A percentile compares a stretch with the other conserved stretches of the same genome.
These are phyloP conservation scores for Aleiodes sp. DNA, from an alignment of 1,140 invertebrate species.

Conservation along the genomic window DNA sequence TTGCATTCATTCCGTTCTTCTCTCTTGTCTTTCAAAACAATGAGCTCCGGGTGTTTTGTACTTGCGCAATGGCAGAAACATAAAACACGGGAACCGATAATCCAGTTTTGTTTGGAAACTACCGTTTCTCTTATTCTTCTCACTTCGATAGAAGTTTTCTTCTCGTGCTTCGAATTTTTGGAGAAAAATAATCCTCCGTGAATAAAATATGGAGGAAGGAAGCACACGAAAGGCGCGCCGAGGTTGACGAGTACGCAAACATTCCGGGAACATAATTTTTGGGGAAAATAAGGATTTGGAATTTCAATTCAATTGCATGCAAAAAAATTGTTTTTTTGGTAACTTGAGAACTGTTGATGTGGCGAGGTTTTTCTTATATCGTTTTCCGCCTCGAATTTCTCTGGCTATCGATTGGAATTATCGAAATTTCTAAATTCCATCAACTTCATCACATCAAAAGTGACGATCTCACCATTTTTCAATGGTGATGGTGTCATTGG, in stretches of 20 bases:
- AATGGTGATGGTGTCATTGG: too few species aligned
- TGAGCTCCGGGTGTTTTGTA: too few species aligned
- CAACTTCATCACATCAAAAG: too few species aligned
- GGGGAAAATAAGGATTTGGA: background rate
- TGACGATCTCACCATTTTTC: too few species aligned
- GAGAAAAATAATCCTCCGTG: background rate
- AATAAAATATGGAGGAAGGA: background rate
- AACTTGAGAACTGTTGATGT: too few species aligned
- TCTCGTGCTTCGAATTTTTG: background rate
- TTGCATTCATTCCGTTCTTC: conserved; percentile 43
- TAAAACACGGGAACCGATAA: background rate
- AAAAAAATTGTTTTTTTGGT: background rate
- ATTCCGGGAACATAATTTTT: conserved; percentile 10
- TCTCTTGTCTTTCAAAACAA: background rate
- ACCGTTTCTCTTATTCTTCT: background rate
- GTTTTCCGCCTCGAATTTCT: too few species aligned
- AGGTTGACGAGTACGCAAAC: background rate
- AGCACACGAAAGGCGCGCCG: background rate
- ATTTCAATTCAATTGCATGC: background rate
- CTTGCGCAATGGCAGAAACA: background rate
- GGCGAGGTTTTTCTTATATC: too few species aligned
- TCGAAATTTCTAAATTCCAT: too few species aligned
- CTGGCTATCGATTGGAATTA: too few species aligned
- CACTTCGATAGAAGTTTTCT: background rate
- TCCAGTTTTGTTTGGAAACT: background rate